Percentiles rank a stretch among this genome's conserved stretches.
Conservation (phyloP, 2,888 invertebrate genomes). For the Leptothorax acervorum region DNA sequence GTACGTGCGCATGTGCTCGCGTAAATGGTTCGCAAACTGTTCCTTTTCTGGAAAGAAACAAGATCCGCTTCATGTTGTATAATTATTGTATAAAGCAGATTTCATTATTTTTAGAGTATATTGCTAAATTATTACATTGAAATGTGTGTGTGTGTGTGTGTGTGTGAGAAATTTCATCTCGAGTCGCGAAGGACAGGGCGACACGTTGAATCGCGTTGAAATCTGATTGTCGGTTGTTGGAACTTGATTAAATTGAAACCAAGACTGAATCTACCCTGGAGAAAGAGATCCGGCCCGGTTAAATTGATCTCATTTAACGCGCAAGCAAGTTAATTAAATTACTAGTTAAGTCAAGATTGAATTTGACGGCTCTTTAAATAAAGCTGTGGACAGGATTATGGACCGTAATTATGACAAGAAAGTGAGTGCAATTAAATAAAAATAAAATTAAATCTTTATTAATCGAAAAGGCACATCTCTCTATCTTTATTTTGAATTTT, state of each 20-base stretch:
- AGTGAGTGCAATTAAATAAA: constrained; percentile 17
- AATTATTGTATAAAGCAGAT: background rate
- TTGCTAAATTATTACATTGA: background rate
- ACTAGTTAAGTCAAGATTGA: constrained; percentile 26
- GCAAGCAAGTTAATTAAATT: constrained; percentile 34
- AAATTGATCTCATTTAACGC: constrained; percentile 45
- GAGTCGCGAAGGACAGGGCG: too few species aligned
- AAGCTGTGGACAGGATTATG: constrained; percentile 26
- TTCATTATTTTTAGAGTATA: background rate
- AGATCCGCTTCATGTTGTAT: background rate
- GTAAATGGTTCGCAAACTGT: background rate
- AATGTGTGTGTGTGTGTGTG: too few species aligned
- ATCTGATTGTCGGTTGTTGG: constrained; percentile 7
- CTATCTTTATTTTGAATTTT: too few species aligned
- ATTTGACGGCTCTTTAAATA: constrained; percentile 43
- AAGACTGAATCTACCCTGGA: constrained; percentile 12
- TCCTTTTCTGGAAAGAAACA: background rate
- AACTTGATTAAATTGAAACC: constrained; percentile 31
- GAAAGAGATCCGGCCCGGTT: background rate
- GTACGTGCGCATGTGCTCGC: background rate
- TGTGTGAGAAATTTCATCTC: too few species aligned
- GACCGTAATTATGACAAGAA: constrained; percentile 32
- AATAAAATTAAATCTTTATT: constrained; percentile 5
- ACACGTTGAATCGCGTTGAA: background rate
- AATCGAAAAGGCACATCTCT: too few species aligned